phyloP scores from a whole-genome alignment of 2,797 vertebrate genomes.

The Hippoglossus hippoglossus region DNA sequence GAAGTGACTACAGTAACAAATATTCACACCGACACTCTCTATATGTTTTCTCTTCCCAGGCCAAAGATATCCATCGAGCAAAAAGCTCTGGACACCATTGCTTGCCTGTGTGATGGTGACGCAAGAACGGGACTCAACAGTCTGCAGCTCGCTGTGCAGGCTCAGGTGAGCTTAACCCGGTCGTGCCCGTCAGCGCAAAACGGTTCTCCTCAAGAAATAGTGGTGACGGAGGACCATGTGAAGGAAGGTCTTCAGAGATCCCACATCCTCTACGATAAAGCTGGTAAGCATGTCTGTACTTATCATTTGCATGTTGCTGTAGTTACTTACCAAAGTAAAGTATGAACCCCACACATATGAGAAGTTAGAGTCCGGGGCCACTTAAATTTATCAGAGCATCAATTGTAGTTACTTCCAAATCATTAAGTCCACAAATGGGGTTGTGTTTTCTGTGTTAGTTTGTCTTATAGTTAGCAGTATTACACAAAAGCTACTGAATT shows the following conservation, averaged over 20 bases:
- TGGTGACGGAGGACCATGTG: slow-evolving; percentile 91
- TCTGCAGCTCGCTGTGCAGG: slow-evolving; percentile 95
- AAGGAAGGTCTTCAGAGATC: slow-evolving; percentile 97
- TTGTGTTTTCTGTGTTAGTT: too few relatives aligned
- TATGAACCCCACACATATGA: neutral
- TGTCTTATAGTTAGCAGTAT: too few relatives aligned
- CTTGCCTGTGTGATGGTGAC: slow-evolving; percentile 94
- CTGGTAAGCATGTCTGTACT: slow-evolving; percentile 83
- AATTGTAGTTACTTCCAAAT: neutral
- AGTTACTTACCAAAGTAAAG: neutral
- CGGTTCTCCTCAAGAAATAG: slow-evolving; percentile 63
- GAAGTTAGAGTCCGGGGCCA: neutral
- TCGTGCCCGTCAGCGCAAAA: neutral
- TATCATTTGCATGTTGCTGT: too few relatives aligned
- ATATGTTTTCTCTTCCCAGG: slow-evolving; percentile 73
- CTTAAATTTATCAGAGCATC: neutral
- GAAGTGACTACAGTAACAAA: neutral
- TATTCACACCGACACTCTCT: neutral
- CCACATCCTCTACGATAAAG: slow-evolving; percentile 96
- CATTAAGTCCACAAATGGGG: too few relatives aligned
- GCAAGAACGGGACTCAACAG: slow-evolving; percentile 92
- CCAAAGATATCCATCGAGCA: slow-evolving; percentile 87
- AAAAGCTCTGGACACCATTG: slow-evolving; percentile 92
- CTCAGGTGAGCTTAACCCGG: slow-evolving; percentile 78
- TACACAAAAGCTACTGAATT: too few relatives aligned